A percentile compares a stretch with the other conserved stretches of the same genome.
Evolutionary conservation across 2,888 invertebrate genomes (phyloP).

Genomic region (Arctia plantaginis): DNA sequence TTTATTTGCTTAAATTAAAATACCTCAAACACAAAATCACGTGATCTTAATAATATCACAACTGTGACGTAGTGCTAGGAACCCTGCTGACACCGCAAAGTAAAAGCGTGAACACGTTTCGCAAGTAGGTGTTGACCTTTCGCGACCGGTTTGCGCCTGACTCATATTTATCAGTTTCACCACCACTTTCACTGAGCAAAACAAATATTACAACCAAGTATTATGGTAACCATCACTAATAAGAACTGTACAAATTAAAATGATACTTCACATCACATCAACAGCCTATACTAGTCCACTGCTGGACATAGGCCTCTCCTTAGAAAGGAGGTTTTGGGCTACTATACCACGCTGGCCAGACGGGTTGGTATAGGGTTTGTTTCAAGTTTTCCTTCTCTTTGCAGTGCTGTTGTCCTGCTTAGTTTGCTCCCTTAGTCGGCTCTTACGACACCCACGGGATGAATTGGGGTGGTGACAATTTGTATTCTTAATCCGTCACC

Average conservation of each 20-base stretch:
- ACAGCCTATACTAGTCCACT: too few species aligned
- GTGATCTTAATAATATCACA: background rate
- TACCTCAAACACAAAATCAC: background rate
- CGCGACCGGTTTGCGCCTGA: constrained; percentile 33
- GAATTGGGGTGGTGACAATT: too few species aligned
- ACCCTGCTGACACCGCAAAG: constrained; percentile 23
- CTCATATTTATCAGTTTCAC: constrained; percentile 50
- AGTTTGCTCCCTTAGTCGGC: too few species aligned
- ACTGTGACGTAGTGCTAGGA: constrained; percentile 4
- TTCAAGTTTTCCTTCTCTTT: too few species aligned
- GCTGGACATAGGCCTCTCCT: too few species aligned
- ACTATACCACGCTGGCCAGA: too few species aligned
- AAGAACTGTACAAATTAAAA: background rate
- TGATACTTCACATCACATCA: too few species aligned
- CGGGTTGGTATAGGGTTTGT: too few species aligned
- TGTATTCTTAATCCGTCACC: too few species aligned
- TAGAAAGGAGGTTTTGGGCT: too few species aligned
- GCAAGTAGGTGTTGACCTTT: constrained; percentile 39
- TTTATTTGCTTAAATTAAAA: background rate
- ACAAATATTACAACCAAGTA: constrained; percentile 10
- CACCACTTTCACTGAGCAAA: constrained; percentile 37
- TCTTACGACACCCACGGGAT: too few species aligned
- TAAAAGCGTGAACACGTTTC: constrained; percentile 44
- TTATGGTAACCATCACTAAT: background rate
- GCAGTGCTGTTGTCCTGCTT: too few species aligned